Evolutionary conservation across 2,888 invertebrate genomes (phyloP).

Genomic region (Ligdia adustata): DNA sequence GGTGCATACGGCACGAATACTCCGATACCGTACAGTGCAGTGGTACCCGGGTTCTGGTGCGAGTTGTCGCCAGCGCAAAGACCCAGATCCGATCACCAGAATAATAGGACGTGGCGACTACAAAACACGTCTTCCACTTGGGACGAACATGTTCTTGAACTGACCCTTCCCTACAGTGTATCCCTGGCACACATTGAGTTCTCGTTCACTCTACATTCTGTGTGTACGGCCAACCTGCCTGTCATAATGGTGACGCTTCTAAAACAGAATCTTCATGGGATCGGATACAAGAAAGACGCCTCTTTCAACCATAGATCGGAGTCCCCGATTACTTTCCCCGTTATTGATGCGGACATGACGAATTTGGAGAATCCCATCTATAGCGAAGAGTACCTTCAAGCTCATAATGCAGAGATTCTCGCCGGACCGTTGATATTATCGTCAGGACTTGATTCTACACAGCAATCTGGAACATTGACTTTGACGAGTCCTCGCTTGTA

Average conservation of each 20-base stretch:
- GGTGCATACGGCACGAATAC: constrained; percentile 87
- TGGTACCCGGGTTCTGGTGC: constrained; percentile 96
- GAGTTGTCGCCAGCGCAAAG: constrained; percentile 96
- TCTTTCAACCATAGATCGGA: constrained; percentile 67
- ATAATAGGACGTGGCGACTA: constrained; percentile 94
- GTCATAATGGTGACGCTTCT: constrained; percentile 89
- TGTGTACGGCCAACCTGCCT: constrained; percentile 89
- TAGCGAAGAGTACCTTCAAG: constrained; percentile 91
- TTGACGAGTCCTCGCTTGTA: constrained; percentile 94
- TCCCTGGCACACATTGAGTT: constrained; percentile 95
- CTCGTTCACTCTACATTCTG: constrained; percentile 91
- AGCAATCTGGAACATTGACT: constrained; percentile 92
- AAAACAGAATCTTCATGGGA: constrained; percentile 85
- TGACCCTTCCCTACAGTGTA: constrained; percentile 91
- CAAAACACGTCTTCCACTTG: constrained; percentile 95
- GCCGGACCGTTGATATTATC: constrained; percentile 94
- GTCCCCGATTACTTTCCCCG: constrained; percentile 68
- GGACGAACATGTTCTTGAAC: constrained; percentile 96
- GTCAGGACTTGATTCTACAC: constrained; percentile 92
- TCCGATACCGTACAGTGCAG: constrained; percentile 89
- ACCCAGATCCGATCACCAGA: constrained; percentile 94
- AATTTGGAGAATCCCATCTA: constrained; percentile 89
- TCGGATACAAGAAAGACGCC: constrained; percentile 81
- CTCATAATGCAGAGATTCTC: constrained; percentile 95
- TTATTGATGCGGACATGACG: constrained; percentile 63